Conservation (phyloP, 2,113 vertebrate genomes). For the Vulpes lagopus region DNA sequence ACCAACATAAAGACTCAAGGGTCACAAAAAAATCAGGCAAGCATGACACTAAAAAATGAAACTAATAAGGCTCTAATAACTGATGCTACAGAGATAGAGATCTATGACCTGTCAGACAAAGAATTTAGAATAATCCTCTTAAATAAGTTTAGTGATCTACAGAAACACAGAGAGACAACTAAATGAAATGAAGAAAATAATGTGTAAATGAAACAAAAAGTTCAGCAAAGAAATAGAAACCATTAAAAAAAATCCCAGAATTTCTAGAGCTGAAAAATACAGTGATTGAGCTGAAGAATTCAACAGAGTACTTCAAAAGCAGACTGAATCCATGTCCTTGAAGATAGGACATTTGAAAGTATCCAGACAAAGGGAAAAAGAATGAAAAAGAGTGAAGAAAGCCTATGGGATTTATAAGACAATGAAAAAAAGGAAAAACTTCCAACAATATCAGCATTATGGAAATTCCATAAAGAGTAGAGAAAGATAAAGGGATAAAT, state of each 20-base stretch:
- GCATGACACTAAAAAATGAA: background rate
- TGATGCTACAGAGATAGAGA: background rate
- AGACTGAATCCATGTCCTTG: background rate
- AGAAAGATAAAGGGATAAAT: background rate
- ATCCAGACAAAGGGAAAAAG: background rate
- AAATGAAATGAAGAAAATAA: background rate
- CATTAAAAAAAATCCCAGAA: background rate
- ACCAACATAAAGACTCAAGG: background rate
- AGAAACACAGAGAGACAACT: background rate
- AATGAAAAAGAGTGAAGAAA: background rate
- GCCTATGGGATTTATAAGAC: background rate
- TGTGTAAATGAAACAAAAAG: background rate
- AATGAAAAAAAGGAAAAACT: background rate
- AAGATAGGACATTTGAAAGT: background rate
- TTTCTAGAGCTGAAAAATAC: background rate
- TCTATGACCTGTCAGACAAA: background rate
- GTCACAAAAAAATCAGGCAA: background rate
- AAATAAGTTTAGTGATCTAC: background rate
- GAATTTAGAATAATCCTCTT: background rate
- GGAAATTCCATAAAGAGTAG: background rate
- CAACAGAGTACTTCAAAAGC: background rate
- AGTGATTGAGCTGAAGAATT: background rate
- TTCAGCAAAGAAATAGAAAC: background rate
- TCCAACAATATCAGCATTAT: background rate
- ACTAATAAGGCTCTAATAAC: background rate